Conservation (phyloP, 2,888 invertebrate species). For the Pyrgus malvae region DNA sequence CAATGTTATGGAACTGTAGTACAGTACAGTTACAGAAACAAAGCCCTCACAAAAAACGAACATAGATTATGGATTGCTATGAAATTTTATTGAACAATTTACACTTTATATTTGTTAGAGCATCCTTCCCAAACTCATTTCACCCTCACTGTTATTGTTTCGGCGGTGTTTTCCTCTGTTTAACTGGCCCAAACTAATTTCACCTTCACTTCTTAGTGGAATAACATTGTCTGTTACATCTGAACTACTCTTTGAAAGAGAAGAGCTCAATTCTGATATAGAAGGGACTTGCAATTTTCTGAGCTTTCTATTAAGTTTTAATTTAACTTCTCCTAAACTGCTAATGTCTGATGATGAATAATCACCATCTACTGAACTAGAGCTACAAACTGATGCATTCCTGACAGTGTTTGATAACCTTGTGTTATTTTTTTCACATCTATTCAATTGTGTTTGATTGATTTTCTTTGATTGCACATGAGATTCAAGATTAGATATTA, state of each 20-base stretch:
- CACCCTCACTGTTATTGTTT: conserved; percentile 52
- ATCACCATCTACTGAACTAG: conserved; percentile 65
- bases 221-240: conserved; percentile 53
- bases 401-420: background rate
- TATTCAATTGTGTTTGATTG: background rate
- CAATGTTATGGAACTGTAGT: no score
- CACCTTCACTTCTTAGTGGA: conserved; percentile 66
- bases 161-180: conserved; percentile 40
- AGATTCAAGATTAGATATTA: conserved; percentile 54
- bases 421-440: background rate
- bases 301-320: conserved; percentile 48
- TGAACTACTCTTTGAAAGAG: conserved; percentile 51
- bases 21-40: no score
- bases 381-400: conserved; percentile 42
- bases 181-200: conserved; percentile 53
- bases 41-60: no score
- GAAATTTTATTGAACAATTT: background rate
- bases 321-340: conserved; percentile 68
- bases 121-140: conserved; percentile 48
- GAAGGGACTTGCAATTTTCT: conserved; percentile 45
- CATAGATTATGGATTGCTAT: no score
- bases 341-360: conserved; percentile 69
- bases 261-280: conserved; percentile 57
- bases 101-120: background rate
- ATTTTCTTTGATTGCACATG: background rate